Evolutionary conservation across 2,113 vertebrate genomes (phyloP).

Genomic region (Oreocharis arfaki): DNA sequence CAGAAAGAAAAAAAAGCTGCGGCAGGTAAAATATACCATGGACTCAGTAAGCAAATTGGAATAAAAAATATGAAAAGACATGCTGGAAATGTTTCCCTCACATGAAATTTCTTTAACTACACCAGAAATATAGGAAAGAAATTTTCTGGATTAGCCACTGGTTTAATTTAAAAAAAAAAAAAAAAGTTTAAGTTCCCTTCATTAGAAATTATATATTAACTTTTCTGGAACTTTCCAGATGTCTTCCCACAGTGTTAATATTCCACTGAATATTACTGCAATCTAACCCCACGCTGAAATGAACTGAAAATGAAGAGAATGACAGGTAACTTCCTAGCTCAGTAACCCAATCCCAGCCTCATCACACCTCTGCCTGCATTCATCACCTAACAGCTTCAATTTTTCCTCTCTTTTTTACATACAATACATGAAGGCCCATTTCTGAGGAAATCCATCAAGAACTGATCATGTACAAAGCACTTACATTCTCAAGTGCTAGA

Average conservation of each 20-base stretch:
- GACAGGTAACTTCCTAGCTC: neutral
- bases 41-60: neutral
- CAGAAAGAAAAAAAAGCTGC: neutral
- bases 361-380: neutral
- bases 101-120: neutral
- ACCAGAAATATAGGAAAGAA: neutral
- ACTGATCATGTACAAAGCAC: neutral
- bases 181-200: neutral
- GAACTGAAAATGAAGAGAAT: neutral
- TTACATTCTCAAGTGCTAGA: neutral
- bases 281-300: neutral
- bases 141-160: neutral
- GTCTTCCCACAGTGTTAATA: neutral
- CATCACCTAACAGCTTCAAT: neutral
- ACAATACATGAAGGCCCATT: neutral
- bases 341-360: neutral
- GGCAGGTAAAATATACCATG: neutral
- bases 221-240: neutral
- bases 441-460: constrained; percentile 17
- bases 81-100: neutral
- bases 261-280: neutral
- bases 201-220: neutral
- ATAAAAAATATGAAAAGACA: neutral
- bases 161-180: neutral
- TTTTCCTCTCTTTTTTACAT: neutral